These are phyloP conservation scores for Pipa parva DNA, from an alignment of 2,113 vertebrate species.

Conservation along the genomic window DNA sequence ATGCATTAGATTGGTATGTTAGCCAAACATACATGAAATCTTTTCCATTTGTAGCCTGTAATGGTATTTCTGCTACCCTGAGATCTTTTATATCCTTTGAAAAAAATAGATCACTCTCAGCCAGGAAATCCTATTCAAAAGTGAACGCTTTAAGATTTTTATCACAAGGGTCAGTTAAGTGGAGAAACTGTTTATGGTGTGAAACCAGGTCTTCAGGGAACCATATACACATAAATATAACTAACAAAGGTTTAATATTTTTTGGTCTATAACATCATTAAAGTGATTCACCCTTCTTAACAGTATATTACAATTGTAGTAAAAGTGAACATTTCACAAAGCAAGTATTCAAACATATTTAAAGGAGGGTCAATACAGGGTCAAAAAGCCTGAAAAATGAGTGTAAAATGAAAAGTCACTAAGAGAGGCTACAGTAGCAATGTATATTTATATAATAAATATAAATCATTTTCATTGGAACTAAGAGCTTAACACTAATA, in stretches of 20 bases:
- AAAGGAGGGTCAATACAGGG: no score
- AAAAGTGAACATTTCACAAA: not conserved
- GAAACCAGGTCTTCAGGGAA: not conserved
- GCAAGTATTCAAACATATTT: no score
- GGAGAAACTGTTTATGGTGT: constrained; percentile 1
- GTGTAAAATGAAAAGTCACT: no score
- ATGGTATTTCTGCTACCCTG: no score
- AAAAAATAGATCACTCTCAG: not conserved
- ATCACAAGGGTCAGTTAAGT: not conserved
- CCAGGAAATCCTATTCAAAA: constrained; percentile 4
- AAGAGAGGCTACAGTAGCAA: no score
- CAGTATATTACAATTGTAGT: not conserved
- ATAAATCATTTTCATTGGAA: no score
- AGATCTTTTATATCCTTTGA: no score
- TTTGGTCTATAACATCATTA: not conserved
- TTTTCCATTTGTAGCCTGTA: no score
- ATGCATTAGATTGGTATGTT: no score
- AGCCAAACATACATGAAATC: no score
- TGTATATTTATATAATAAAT: no score
- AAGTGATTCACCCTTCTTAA: not conserved
- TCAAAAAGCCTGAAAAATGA: no score
- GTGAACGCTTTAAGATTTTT: not conserved
- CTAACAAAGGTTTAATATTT: not conserved
- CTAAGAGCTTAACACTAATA: not conserved
- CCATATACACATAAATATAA: constrained; percentile 1